A percentile compares a stretch with the other conserved stretches of the same genome.
Evolutionary conservation across 2,113 vertebrate genomes (phyloP).

Genomic region (Cyphomyrus discorhynchus): DNA sequence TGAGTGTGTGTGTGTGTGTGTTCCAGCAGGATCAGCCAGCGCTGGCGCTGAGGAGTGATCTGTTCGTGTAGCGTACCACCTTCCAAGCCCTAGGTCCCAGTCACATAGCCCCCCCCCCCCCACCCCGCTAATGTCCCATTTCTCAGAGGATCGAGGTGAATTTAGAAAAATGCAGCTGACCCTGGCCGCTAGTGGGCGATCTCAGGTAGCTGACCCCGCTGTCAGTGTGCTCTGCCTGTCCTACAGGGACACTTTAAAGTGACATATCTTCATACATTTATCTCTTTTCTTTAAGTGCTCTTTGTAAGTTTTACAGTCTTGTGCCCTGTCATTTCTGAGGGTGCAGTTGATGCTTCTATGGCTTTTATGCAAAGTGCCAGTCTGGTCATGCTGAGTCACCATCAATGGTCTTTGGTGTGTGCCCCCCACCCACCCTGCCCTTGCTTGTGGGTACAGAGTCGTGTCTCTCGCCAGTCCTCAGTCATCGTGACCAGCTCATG

Average conservation of each 20-base stretch:
- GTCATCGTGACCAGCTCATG: no score
- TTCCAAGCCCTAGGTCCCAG: neutral
- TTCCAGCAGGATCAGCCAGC: constrained; percentile 22
- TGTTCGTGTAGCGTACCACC: neutral
- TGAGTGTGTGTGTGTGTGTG: neutral
- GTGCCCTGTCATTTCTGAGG: neutral
- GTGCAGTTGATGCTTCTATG: neutral
- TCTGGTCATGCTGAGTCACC: neutral
- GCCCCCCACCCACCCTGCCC: no score
- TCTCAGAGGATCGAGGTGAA: neutral
- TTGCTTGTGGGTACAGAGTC: no score
- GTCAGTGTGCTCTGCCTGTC: neutral
- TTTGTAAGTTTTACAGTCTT: constrained; percentile 25
- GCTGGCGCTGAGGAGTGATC: constrained; percentile 47
- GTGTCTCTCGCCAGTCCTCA: no score
- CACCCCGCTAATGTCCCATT: neutral
- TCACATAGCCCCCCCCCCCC: neutral
- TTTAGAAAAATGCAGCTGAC: neutral
- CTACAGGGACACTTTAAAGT: neutral
- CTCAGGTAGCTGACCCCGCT: neutral
- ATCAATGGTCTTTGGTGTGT: no score
- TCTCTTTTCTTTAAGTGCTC: constrained; percentile 36
- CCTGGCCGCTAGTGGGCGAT: neutral
- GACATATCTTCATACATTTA: constrained; percentile 14
- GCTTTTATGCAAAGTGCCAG: neutral